Conservation (phyloP, 2,113 vertebrate genomes). For the Tachysurus fulvidraco region DNA sequence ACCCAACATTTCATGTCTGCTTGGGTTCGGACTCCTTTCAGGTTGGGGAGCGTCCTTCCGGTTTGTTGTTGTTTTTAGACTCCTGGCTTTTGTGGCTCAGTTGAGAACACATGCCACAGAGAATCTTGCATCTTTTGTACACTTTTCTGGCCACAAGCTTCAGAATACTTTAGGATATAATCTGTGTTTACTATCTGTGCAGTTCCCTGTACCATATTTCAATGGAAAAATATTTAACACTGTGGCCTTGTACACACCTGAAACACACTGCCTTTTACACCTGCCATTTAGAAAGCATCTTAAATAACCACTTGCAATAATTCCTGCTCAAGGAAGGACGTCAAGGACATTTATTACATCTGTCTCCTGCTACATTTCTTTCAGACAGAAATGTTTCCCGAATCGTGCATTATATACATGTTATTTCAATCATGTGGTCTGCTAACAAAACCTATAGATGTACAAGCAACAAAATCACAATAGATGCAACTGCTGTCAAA, state of each 20-base stretch:
- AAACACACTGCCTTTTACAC: background rate
- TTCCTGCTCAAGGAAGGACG: background rate
- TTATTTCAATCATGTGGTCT: background rate
- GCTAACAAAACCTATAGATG: background rate
- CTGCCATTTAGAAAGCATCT: background rate
- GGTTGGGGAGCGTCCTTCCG: background rate
- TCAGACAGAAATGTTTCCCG: background rate
- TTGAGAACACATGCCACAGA: too few relatives aligned
- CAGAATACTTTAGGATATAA: background rate
- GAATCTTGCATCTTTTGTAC: background rate
- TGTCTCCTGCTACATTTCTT: background rate
- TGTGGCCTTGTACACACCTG: background rate
- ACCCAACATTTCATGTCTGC: background rate
- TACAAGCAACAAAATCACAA: background rate
- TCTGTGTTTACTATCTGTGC: background rate
- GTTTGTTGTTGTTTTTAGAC: background rate
- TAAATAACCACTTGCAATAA: background rate
- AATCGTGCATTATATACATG: background rate
- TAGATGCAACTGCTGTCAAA: background rate
- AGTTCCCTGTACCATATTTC: background rate
- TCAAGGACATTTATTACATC: background rate
- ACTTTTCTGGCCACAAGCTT: background rate
- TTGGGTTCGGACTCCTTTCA: background rate
- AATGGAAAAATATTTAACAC: background rate
- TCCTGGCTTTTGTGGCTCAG: too few relatives aligned